These are phyloP conservation scores for Telmatherina bonti DNA, from an alignment of 2,797 vertebrate genomes.

Conservation along the genomic window DNA sequence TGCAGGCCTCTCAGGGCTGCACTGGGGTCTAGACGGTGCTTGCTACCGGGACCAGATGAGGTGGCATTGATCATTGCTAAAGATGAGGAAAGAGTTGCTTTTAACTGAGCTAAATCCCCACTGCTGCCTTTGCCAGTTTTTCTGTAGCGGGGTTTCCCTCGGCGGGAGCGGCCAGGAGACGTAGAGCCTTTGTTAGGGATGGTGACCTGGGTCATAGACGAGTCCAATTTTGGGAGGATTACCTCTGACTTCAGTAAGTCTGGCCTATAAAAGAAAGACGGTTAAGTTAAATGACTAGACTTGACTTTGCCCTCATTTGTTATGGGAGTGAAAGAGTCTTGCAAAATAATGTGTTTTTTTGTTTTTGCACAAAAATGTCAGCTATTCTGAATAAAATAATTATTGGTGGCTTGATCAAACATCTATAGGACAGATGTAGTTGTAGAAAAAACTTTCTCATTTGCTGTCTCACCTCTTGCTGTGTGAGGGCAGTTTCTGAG, in stretches of 20 bases:
- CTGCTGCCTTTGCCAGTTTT: constrained; percentile 91
- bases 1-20: constrained; percentile 85
- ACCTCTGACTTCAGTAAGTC: constrained; percentile 95
- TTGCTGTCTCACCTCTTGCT: constrained; percentile 87
- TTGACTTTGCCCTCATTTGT: too few relatives aligned
- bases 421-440: background rate
- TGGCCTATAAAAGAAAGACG: constrained; percentile 82
- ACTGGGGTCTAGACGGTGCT: constrained; percentile 80
- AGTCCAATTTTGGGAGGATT: constrained; percentile 92
- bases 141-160: constrained; percentile 92
- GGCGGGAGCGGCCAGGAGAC: constrained; percentile 90
- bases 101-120: constrained; percentile 88
- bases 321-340: too few relatives aligned
- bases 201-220: constrained; percentile 91
- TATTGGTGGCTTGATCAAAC: too few relatives aligned
- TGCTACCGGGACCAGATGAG: constrained; percentile 77
- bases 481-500: constrained; percentile 91
- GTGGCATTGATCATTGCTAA: constrained; percentile 75
- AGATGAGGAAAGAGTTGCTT: constrained; percentile 82
- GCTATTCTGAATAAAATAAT: too few relatives aligned
- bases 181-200: constrained; percentile 92
- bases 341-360: too few relatives aligned
- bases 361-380: too few relatives aligned
- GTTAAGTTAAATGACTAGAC: too few relatives aligned
- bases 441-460: background rate